These are phyloP conservation scores for Sthenelais limicola DNA, from an alignment of 2,888 invertebrate species.

Conservation along the genomic window DNA sequence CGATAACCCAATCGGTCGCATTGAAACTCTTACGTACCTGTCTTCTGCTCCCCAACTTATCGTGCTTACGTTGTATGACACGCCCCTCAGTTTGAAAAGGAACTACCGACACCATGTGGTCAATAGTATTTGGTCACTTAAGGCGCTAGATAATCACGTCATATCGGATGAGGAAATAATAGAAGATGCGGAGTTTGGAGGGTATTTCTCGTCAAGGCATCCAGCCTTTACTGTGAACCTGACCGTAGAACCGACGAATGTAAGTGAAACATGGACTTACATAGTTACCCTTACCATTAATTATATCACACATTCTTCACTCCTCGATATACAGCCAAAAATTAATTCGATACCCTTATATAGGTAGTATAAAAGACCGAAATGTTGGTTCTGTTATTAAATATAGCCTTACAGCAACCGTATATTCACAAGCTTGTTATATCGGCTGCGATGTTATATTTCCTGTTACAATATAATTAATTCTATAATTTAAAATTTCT, in stretches of 20 bases:
- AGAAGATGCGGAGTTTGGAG: conserved; percentile 69
- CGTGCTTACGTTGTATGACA: conserved; percentile 69
- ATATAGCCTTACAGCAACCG: too few species aligned
- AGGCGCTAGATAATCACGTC: conserved; percentile 68
- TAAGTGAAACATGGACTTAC: neutral
- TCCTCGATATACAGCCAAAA: too few species aligned
- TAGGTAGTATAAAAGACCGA: too few species aligned
- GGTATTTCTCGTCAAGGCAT: conserved; percentile 57
- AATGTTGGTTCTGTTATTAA: too few species aligned
- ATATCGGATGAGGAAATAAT: conserved; percentile 72
- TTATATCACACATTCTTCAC: too few species aligned
- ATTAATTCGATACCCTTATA: too few species aligned
- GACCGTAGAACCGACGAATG: neutral
- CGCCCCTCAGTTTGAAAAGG: conserved; percentile 66
- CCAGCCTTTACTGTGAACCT: conserved; percentile 58
- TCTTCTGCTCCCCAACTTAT: conserved; percentile 57
- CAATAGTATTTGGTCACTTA: conserved; percentile 69
- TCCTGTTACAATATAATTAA: too few species aligned
- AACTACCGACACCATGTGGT: conserved; percentile 68
- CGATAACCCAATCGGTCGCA: conserved; percentile 70
- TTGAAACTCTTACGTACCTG: conserved; percentile 66
- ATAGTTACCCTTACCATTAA: too few species aligned
- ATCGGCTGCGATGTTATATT: too few species aligned
- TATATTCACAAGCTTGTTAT: too few species aligned
- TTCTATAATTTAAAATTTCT: too few species aligned